Base-by-base conservation (phyloP, 2,113 vertebrate species). In the Pluvialis apricaria region DNA sequence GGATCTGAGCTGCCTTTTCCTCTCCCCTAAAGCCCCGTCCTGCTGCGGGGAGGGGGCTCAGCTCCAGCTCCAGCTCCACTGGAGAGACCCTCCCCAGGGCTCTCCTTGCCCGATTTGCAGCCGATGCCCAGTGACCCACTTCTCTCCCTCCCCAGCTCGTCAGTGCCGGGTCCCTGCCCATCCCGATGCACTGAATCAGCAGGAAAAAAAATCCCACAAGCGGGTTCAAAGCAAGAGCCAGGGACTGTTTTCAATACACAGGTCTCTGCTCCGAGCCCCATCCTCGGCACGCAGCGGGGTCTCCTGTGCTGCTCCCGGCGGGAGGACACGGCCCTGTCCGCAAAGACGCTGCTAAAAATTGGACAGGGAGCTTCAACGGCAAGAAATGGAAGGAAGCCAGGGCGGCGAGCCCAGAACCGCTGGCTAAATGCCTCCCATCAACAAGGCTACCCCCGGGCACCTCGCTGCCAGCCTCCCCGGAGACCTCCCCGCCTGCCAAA, bases 281-380 rank as follows among this genome's bases (percentile, higher is more conserved):
- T 5, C 40, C 49, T 44, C 1, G 0, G 45, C 62, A 13, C 1
- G 0, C 29, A 25, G 60, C 0, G 0, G 80, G 76, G 16, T 19
- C 62, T 34, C 51, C 44, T 3, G 64, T 0, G 3, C 52, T 5
- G 69, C 22, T 77, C 78, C 58, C 1, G 0, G 0, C 0, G 57
- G 31, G 20, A 64, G n/a, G 25, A 52, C 34, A 9, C 0, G 5
- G 51, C 60, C 38, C 31, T 0, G 1, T 6, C 71, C 19, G 26
- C 51, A 62, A 71, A 61, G 51, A 28, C 0, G 5, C 17, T 2
- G 3, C 66, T 12, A 9, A n/a, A 58, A 58, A 47, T 4, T 3
- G 15, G 25, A 24, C 34, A 5, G 4, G 15, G 38, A 78, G 42
- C 70, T 77, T 26, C 7, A 14, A 44, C 0, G 2, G 65, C 32